phyloP scores from a whole-genome alignment of 2,113 vertebrate species.

The Megaptera novaeangliae region DNA sequence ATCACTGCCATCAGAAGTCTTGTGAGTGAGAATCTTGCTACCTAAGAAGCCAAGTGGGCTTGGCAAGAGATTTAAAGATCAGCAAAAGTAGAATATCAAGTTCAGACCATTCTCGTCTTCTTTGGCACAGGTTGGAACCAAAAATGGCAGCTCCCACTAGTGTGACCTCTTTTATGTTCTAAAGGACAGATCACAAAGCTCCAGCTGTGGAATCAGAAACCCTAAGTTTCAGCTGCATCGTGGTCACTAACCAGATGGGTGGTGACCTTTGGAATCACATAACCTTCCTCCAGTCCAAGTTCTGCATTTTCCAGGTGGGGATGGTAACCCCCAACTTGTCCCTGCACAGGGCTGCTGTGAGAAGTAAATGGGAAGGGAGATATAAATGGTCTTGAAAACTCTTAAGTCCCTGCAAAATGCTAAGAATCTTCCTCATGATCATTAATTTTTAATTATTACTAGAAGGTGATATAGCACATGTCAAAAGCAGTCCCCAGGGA shows the following conservation, averaged over 20 bases:
- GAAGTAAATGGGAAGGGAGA: neutral
- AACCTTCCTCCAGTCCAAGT: neutral
- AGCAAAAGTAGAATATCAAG: neutral
- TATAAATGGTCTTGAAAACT: neutral
- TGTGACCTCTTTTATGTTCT: neutral
- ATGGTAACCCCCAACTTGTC: neutral
- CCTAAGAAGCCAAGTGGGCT: neutral
- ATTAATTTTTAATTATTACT: neutral
- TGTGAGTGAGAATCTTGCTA: neutral
- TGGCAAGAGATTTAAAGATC: neutral
- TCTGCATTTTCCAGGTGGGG: neutral
- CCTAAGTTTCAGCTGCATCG: neutral
- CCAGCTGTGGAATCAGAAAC: neutral
- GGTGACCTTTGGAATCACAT: neutral
- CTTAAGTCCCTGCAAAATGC: neutral
- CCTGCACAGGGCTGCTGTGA: neutral
- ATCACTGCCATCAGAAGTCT: neutral
- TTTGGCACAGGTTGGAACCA: neutral
- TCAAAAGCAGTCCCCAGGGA: neutral
- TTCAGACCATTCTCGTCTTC: neutral
- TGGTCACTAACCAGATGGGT: neutral
- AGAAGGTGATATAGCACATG: neutral
- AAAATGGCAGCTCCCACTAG: neutral
- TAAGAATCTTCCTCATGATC: neutral
- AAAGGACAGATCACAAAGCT: neutral